Evolutionary conservation across 2,797 vertebrate genomes (phyloP).

Genomic region (Champsocephalus esox): DNA sequence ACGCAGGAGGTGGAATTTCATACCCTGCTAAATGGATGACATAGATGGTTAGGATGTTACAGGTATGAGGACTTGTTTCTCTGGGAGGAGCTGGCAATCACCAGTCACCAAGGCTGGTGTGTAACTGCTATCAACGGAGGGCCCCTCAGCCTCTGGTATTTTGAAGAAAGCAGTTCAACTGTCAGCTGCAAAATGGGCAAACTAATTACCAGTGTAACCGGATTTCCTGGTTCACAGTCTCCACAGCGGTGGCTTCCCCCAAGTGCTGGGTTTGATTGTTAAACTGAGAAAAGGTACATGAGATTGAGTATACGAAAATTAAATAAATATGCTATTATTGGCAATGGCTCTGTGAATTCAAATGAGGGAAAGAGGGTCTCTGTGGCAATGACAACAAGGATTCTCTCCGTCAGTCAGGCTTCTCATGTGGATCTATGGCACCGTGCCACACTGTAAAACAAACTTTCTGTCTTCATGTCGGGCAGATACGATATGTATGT

Average conservation of each 20-base stretch:
- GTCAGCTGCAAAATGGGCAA: conserved; percentile 71
- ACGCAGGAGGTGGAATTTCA: conserved; percentile 74
- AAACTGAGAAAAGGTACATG: conserved; percentile 74
- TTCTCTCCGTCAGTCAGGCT: conserved; percentile 48
- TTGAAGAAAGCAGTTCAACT: conserved; percentile 76
- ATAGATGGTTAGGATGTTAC: conserved; percentile 66
- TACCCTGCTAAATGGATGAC: conserved; percentile 73
- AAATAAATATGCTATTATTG: conserved; percentile 74
- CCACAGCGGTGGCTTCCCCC: conserved; percentile 56
- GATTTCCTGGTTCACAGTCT: conserved; percentile 75
- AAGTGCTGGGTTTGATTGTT: conserved; percentile 66
- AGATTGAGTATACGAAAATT: conserved; percentile 74
- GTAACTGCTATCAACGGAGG: conserved; percentile 41
- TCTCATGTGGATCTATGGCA: conserved; percentile 66
- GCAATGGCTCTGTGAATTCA: conserved; percentile 65
- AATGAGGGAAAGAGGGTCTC: conserved; percentile 62
- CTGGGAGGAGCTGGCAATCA: conserved; percentile 41
- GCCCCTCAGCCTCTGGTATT: conserved; percentile 62
- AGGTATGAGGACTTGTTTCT: conserved; percentile 58
- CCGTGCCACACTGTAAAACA: conserved; percentile 12
- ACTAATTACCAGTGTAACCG: conserved; percentile 79
- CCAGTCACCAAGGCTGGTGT: conserved; percentile 26
- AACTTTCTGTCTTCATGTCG: conserved; percentile 68
- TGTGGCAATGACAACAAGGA: conserved; percentile 46
- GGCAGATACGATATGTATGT: conserved; percentile 51